Conservation (phyloP, 2,113 vertebrate genomes). For the Climacteris rufus region DNA sequence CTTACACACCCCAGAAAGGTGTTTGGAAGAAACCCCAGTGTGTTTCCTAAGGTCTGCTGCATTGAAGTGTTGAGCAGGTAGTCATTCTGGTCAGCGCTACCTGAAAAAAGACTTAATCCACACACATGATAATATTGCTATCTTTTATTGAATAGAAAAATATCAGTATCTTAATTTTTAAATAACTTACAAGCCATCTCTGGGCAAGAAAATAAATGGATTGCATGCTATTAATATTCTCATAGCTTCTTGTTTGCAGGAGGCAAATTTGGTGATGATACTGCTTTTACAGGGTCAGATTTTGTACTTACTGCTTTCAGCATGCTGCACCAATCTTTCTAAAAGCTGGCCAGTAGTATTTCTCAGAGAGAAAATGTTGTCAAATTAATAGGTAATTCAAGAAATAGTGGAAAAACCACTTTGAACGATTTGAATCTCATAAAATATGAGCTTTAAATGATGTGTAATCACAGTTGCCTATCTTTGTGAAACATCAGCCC, state of each 20-base stretch:
- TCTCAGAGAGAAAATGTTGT: background rate
- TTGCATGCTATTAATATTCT: background rate
- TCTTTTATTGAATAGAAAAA: constrained; percentile 52
- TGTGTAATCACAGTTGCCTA: background rate
- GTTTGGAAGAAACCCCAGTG: background rate
- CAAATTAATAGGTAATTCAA: background rate
- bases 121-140: background rate
- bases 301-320: background rate
- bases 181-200: background rate
- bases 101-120: background rate
- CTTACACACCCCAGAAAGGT: background rate
- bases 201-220: background rate
- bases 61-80: background rate
- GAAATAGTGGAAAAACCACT: background rate
- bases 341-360: background rate
- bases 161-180: background rate
- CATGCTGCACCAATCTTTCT: background rate
- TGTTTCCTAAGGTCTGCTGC: background rate
- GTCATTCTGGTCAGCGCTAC: background rate
- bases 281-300: background rate
- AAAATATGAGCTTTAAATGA: background rate
- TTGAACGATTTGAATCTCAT: background rate
- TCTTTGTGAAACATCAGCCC: background rate
- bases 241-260: background rate
- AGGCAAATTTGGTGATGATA: background rate